Evolutionary conservation across 2,113 vertebrate genomes (phyloP), one percentile per base, ranked within the genome.

Genomic region (Centrocercus urophasianus): DNA sequence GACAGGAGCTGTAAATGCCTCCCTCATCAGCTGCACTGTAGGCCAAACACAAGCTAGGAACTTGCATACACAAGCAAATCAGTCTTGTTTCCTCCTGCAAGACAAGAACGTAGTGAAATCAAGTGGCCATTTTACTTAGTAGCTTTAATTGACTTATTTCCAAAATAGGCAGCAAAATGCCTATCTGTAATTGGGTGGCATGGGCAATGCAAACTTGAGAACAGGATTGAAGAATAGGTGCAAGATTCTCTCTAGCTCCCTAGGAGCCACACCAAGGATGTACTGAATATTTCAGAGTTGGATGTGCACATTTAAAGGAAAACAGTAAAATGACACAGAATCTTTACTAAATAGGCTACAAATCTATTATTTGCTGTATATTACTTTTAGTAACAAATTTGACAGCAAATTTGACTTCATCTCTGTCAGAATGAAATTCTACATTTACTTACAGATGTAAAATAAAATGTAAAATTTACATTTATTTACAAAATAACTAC

Each of bases 381-480:
- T 61, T 80, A 65, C 43, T 89, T 74, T 30, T 52, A 67, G 28
- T 43, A 82, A 89, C 52, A 79, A 88, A 82, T 13, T 36, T 77
- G 47, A 63, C n/a, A 64, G 52, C 40, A 84, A 56, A 79, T 48
- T 65, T 85, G 9, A 34, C 11, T 74, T 86, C 1, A 6, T 78
- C 25, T 83, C 1, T 60, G 24, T 22, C 34, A 63, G 47, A 80
- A 67, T 84, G 28, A 40, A 87, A 83, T 86, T 80, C 45, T 10
- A 0, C 59, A 27, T 96, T 93, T 97, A 48, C 78, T 81, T 89
- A 86, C 85, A 93, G 83, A 34, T 40, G 8, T 50, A 79, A 77
- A 52, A 94, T 80, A 82, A 93, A 6, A 34, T 73, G 34, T 52
- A 57, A 93, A 65, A 75, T 83, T 78, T 93, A 38, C 38, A 38